phyloP scores from a whole-genome alignment of 2,888 invertebrate genomes.

The Scrobipalpa costella region DNA sequence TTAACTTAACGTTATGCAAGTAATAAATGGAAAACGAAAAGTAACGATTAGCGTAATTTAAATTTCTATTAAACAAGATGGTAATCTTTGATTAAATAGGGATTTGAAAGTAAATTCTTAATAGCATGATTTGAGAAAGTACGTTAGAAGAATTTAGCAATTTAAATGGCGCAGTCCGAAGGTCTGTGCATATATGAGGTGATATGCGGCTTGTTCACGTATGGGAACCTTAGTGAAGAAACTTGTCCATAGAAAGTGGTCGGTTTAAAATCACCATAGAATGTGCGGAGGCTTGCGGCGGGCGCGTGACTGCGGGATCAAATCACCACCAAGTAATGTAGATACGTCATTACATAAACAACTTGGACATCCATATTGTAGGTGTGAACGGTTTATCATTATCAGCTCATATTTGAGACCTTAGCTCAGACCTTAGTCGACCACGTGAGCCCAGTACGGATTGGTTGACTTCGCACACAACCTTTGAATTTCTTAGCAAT shows the following conservation, averaged over 20 bases:
- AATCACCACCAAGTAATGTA: constrained; percentile 9
- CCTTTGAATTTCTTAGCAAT: too few relatives aligned
- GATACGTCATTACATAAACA: too few relatives aligned
- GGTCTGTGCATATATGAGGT: neutral
- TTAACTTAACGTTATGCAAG: too few relatives aligned
- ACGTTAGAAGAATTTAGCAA: neutral
- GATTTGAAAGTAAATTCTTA: neutral
- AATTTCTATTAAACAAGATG: too few relatives aligned
- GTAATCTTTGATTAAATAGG: neutral
- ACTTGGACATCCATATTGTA: too few relatives aligned
- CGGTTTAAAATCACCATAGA: constrained; percentile 16
- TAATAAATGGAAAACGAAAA: neutral
- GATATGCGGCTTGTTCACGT: neutral
- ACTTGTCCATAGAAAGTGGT: constrained; percentile 20
- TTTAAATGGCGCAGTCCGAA: neutral
- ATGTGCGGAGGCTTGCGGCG: neutral
- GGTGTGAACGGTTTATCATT: too few relatives aligned
- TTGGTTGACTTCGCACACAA: too few relatives aligned
- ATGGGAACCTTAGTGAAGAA: constrained; percentile 15
- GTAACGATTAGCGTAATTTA: too few relatives aligned
- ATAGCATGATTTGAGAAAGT: neutral
- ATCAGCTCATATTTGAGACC: too few relatives aligned
- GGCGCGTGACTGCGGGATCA: constrained; percentile 13
- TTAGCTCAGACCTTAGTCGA: too few relatives aligned
- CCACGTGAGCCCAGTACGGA: too few relatives aligned